Base-by-base conservation (phyloP, 1,140 invertebrate species). In the Lordiphosa clarofinis region DNA sequence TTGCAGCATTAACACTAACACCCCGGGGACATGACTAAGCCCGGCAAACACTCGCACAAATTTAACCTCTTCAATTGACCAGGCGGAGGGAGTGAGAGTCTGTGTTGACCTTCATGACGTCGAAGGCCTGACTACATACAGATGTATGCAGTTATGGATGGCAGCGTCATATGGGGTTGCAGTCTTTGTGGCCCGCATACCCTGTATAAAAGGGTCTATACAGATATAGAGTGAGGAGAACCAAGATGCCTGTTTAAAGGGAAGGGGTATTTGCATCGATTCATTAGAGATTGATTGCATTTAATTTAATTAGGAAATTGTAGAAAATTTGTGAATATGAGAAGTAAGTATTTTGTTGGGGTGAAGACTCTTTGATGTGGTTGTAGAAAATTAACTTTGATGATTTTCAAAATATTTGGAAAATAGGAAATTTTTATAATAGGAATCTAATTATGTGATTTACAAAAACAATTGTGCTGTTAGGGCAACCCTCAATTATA, bases 41-140 rank as follows among this genome's bases (percentile, higher is more conserved):
- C 76, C 36, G 57, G 49, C 66, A 49, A 39, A 63, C 68, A 58
- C 43, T 35, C 66, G 72, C 59, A 68, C 67, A 72, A 76, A 69
- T 76, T 82, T 82, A 67, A 82, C 76, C 76, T 69, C 73, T 69
- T 82, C 68, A 82, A 82, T 82, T 82, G 68, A 82, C 76, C 76
- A 50, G 39, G 24, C 36, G 28, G 31, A 21, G 48, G 33, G 31
- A 31, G n/a, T 46, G 28, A n/a, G 19, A 28, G 7, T 73, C 53
- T 55, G 44, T 69, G 63, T 60, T 82, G 76, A 68, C 75, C 75
- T 81, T 81, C 71, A 71, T 71, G 66, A 71, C 58, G 53, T 66
- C 56, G 63, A 49, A 54, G 15, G 31, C 46, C 7, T 56, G 19
- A 19, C 33, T 46, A 11, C 24, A 19, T 33, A 59, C 15, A 15